Conservation (phyloP, 2,888 invertebrate species). For the Eristalis tenax region DNA sequence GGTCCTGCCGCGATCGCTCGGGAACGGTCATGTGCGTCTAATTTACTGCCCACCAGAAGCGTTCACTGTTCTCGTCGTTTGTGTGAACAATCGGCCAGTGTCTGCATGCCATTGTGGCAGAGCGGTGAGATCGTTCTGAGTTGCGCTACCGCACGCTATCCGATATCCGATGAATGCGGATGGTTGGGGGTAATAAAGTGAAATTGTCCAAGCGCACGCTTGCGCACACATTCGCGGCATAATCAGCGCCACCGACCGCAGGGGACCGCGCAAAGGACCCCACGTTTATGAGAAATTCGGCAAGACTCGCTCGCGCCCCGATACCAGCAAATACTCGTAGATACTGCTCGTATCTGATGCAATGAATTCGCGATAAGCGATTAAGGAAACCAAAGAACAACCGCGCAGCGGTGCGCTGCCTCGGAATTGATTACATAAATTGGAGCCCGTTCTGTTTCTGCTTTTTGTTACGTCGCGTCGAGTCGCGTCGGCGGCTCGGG, state of each 20-base stretch:
- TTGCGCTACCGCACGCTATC: conserved; percentile 10
- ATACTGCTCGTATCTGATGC: conserved; percentile 58
- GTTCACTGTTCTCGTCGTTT: background rate
- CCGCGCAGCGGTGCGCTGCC: background rate
- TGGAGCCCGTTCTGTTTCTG: conserved; percentile 7
- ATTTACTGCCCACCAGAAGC: conserved; percentile 58
- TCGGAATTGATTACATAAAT: conserved; percentile 50
- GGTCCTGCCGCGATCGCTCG: conserved; percentile 9
- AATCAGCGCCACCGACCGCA: conserved; percentile 32
- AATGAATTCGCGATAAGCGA: conserved; percentile 51
- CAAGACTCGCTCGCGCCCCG: conserved; percentile 10
- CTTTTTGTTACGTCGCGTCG: background rate
- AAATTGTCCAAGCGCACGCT: conserved; percentile 61
- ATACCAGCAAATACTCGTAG: conserved; percentile 37
- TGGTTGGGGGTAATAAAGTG: conserved; percentile 30
- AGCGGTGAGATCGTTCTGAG: background rate
- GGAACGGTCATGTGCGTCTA: conserved; percentile 63
- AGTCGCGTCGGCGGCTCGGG: no score
- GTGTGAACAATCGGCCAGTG: conserved; percentile 22
- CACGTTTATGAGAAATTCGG: conserved; percentile 39
- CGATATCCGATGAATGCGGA: conserved; percentile 51
- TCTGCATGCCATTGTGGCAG: no score
- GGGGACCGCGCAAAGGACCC: conserved; percentile 29
- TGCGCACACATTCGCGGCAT: conserved; percentile 33
- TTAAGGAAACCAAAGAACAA: conserved; percentile 20